These are phyloP conservation scores for Oscheius onirici DNA, from an alignment of 2,888 invertebrate genomes.

Conservation along the genomic window DNA sequence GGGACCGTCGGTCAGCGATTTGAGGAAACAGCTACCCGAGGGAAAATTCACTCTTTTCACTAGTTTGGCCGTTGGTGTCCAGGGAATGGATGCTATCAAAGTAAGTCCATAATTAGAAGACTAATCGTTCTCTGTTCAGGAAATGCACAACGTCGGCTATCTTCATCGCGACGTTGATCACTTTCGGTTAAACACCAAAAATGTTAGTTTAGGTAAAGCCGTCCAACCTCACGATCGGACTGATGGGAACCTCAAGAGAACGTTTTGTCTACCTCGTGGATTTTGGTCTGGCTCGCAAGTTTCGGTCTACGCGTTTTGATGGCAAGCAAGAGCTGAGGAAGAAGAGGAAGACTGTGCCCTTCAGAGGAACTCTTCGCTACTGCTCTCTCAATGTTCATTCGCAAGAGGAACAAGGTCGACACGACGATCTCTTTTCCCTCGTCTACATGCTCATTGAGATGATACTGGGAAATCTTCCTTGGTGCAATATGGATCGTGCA, in stretches of 20 bases:
- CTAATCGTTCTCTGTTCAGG: not conserved
- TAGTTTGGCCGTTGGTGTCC: slow-evolving; percentile 29
- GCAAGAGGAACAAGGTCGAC: slow-evolving; percentile 52
- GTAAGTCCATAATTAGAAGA: too few species aligned
- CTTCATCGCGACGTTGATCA: slow-evolving; percentile 41
- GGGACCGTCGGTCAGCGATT: slow-evolving; percentile 46
- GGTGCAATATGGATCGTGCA: slow-evolving; percentile 30
- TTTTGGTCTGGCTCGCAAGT: slow-evolving; percentile 50
- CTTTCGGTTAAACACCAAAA: too few species aligned
- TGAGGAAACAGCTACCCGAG: slow-evolving; percentile 36
- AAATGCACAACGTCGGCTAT: slow-evolving; percentile 51
- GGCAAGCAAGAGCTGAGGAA: not conserved
- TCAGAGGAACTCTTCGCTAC: slow-evolving; percentile 51
- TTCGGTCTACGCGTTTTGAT: not conserved
- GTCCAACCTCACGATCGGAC: slow-evolving; percentile 48
- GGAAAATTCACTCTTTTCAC: slow-evolving; percentile 44
- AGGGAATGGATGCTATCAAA: slow-evolving; percentile 46
- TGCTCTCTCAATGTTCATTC: slow-evolving; percentile 52
- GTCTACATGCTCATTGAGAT: slow-evolving; percentile 55
- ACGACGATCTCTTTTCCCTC: slow-evolving; percentile 56
- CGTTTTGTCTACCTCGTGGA: slow-evolving; percentile 49
- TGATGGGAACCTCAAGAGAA: slow-evolving; percentile 40
- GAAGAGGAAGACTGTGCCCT: slow-evolving; percentile 24
- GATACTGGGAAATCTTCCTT: slow-evolving; percentile 43
- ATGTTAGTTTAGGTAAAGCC: slow-evolving; percentile 48